Conservation (phyloP, 2,888 invertebrate genomes). For the Polietes domitor region DNA sequence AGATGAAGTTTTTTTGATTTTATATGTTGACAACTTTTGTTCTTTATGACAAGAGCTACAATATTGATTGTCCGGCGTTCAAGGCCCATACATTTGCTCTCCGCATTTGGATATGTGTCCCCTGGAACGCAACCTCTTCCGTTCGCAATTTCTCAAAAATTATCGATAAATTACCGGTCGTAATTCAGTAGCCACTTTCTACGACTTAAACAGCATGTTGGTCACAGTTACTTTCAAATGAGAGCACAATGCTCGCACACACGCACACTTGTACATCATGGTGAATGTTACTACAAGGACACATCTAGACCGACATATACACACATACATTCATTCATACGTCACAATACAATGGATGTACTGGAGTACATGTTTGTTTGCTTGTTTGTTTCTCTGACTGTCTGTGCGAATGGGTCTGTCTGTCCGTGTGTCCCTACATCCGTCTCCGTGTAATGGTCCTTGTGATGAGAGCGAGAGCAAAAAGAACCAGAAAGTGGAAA, state of each 20-base stretch:
- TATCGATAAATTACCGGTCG: background rate
- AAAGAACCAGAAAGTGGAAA: slow-evolving; percentile 53
- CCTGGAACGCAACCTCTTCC: no score
- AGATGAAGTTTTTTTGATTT: no score
- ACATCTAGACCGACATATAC: background rate
- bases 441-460: slow-evolving; percentile 3
- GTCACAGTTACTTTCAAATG: slow-evolving; percentile 32
- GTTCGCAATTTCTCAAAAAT: no score
- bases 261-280: background rate
- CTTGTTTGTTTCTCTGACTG: background rate
- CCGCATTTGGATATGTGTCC: no score
- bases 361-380: slow-evolving; percentile 12
- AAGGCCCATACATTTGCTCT: no score
- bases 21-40: no score
- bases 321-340: background rate
- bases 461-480: background rate
- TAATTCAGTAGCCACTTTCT: background rate
- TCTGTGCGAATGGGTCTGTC: background rate
- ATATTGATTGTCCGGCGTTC: no score
- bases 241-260: slow-evolving; percentile 22
- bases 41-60: no score
- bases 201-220: slow-evolving; percentile 5
- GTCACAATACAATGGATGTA: slow-evolving; percentile 7
- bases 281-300: slow-evolving; percentile 36
- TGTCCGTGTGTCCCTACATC: background rate